phyloP scores from a whole-genome alignment of 1,140 invertebrate species.

The Helicoverpa zea region DNA sequence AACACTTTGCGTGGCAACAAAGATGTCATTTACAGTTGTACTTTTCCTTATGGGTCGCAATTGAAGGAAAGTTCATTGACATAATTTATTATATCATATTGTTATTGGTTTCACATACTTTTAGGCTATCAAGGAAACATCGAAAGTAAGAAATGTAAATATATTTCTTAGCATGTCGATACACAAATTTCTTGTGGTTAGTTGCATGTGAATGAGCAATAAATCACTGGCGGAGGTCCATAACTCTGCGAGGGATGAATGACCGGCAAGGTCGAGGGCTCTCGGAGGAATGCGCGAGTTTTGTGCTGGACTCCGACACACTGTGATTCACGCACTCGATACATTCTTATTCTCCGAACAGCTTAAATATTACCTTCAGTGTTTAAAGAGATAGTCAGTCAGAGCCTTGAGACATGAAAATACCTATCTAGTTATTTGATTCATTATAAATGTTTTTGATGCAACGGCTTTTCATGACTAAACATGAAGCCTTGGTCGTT shows the following conservation, averaged over 20 bases:
- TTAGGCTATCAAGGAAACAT: too few relatives aligned
- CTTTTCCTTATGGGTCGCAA: background rate
- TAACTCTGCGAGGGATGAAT: slow-evolving; percentile 69
- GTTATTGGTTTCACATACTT: too few relatives aligned
- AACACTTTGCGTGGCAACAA: slow-evolving; percentile 13
- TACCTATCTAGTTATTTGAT: background rate
- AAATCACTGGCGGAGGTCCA: slow-evolving; percentile 36
- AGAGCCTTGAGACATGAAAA: background rate
- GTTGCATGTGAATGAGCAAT: slow-evolving; percentile 42
- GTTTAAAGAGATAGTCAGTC: background rate
- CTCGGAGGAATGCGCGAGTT: slow-evolving; percentile 67
- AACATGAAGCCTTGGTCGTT: slow-evolving; percentile 15
- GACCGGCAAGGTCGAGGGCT: slow-evolving; percentile 75
- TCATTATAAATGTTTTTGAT: slow-evolving; percentile 13
- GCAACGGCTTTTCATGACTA: background rate
- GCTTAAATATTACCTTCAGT: background rate
- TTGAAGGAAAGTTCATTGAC: too few relatives aligned
- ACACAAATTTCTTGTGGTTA: slow-evolving; percentile 30
- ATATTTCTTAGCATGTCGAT: slow-evolving; percentile 19
- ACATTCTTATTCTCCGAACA: slow-evolving; percentile 19
- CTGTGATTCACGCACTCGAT: slow-evolving; percentile 26
- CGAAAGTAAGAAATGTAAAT: background rate
- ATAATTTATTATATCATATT: too few relatives aligned
- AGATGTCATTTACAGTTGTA: background rate
- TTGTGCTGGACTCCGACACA: slow-evolving; percentile 34